These are phyloP conservation scores for Caenorhabditis imperialis DNA, from an alignment of 2,888 invertebrate genomes.

Conservation along the genomic window DNA sequence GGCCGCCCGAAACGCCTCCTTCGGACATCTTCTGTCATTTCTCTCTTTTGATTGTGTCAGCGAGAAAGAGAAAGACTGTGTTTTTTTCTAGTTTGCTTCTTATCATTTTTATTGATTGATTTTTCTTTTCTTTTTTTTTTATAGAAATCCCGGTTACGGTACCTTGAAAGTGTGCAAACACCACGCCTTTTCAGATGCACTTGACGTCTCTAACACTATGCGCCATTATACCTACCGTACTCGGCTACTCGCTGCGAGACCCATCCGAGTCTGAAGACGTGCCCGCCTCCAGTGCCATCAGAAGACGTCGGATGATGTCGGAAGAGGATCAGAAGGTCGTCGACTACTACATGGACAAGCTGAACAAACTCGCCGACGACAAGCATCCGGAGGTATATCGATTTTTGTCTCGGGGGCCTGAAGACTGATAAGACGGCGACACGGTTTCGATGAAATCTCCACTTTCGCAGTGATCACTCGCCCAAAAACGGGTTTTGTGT, in stretches of 20 bases:
- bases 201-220: conserved; percentile 3
- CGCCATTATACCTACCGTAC: conserved; percentile 4
- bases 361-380: conserved; percentile 68
- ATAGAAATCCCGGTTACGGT: no score
- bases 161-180: no score
- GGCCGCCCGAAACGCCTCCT: background rate
- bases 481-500: no score
- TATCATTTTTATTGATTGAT: background rate
- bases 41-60: background rate
- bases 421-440: conserved; percentile 22
- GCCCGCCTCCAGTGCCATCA: background rate
- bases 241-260: conserved; percentile 44
- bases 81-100: background rate
- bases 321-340: conserved; percentile 68
- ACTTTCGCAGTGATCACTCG: conserved; percentile 23
- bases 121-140: no score
- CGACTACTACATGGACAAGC: conserved; percentile 69
- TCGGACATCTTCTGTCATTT: background rate
- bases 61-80: background rate
- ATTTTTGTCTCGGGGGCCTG: no score
- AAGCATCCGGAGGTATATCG: conserved; percentile 63
- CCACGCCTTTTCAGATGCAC: background rate
- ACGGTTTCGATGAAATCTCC: conserved; percentile 27
- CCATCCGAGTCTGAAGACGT: conserved; percentile 20
- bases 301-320: conserved; percentile 56